phyloP scores from a whole-genome alignment of 2,113 vertebrate species.

The Piaya cayana region DNA sequence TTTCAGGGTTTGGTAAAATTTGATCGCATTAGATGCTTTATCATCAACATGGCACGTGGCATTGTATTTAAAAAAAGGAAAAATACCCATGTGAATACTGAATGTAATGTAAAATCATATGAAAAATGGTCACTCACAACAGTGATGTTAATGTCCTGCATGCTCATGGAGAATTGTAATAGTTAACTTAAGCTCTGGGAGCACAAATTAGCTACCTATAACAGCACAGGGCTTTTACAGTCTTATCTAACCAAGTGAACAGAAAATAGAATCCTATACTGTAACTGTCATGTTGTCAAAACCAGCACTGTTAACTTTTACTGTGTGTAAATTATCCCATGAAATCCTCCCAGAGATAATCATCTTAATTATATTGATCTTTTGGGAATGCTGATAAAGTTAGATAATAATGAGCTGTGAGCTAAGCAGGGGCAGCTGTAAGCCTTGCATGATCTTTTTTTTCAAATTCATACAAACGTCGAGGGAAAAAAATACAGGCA shows the following conservation, averaged over 20 bases:
- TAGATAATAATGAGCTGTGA: constrained; percentile 21
- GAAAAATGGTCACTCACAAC: background rate
- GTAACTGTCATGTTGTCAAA: background rate
- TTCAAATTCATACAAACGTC: background rate
- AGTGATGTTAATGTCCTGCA: background rate
- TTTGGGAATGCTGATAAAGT: constrained; percentile 16
- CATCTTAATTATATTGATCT: constrained; percentile 37
- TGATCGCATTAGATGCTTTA: background rate
- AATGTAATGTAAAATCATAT: background rate
- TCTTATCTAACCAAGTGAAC: background rate
- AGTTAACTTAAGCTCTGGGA: background rate
- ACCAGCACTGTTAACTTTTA: background rate
- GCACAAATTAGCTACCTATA: background rate
- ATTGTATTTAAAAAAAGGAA: background rate
- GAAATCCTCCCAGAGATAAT: constrained; percentile 29
- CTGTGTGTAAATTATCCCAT: background rate
- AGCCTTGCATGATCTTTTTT: background rate
- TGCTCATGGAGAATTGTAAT: background rate
- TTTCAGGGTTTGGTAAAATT: background rate
- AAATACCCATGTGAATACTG: background rate
- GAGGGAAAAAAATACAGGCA: background rate
- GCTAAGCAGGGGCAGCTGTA: constrained; percentile 8
- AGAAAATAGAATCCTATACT: background rate
- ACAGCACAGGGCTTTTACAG: background rate
- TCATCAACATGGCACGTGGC: background rate